phyloP scores from a whole-genome alignment of 2,797 vertebrate genomes.

The Psittacula derbiana region DNA sequence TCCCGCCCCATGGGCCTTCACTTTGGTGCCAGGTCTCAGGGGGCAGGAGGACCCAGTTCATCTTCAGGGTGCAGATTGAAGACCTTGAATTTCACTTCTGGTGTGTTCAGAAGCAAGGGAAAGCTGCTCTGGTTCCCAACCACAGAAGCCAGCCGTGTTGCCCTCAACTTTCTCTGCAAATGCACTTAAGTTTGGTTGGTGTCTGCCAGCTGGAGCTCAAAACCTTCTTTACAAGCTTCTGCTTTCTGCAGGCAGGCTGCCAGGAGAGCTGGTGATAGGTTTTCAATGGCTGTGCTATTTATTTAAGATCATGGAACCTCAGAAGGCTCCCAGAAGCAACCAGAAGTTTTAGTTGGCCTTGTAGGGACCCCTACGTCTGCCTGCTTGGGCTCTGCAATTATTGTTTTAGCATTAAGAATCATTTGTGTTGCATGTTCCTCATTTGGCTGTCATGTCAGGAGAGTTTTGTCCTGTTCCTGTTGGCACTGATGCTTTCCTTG shows the following conservation, averaged over 20 bases:
- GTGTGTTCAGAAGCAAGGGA: background rate
- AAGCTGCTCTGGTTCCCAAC: background rate
- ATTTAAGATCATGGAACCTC: background rate
- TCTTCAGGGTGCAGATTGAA: background rate
- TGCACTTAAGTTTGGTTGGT: background rate
- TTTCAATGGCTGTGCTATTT: slow-evolving; percentile 10
- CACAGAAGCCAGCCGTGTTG: background rate
- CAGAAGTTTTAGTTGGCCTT: slow-evolving; percentile 8
- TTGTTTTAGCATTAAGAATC: background rate
- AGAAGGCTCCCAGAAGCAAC: slow-evolving; percentile 9
- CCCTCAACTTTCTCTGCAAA: background rate
- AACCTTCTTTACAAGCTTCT: slow-evolving; percentile 19
- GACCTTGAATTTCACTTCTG: background rate
- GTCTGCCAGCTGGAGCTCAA: slow-evolving; percentile 44
- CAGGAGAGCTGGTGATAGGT: background rate
- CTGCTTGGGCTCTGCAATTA: background rate
- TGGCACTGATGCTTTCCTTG: fast-evolving
- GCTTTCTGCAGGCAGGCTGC: background rate
- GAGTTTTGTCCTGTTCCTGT: background rate
- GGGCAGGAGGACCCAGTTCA: background rate
- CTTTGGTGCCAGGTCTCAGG: background rate
- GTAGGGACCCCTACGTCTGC: background rate
- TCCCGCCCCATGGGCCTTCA: background rate
- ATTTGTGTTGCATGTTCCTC: background rate
- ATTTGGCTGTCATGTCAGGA: background rate